phyloP scores from a whole-genome alignment of 2,888 invertebrate genomes.

The Synanthedon vespiformis region DNA sequence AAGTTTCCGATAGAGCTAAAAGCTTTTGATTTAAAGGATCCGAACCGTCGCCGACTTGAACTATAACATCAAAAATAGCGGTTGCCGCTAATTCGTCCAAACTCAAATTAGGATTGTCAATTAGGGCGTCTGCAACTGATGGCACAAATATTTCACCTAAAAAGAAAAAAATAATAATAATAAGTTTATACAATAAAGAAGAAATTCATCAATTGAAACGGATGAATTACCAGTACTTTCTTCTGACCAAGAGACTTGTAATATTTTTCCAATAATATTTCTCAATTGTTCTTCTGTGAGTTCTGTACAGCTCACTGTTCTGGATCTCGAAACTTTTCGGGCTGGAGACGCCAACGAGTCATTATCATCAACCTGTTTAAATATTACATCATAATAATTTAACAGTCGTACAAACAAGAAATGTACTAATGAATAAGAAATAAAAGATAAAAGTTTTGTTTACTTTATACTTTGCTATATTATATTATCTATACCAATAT shows the following conservation, averaged over 20 bases:
- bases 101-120: slow-evolving; percentile 62
- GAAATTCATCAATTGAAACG: not conserved
- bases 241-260: slow-evolving; percentile 80
- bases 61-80: slow-evolving; percentile 75
- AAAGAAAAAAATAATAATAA: slow-evolving; percentile 12
- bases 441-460: too few species aligned
- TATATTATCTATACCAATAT: too few species aligned
- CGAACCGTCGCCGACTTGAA: slow-evolving; percentile 67
- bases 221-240: slow-evolving; percentile 56
- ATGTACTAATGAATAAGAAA: too few species aligned
- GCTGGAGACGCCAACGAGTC: slow-evolving; percentile 56
- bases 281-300: slow-evolving; percentile 75
- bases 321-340: slow-evolving; percentile 48
- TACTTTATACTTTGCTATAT: too few species aligned
- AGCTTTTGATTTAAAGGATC: slow-evolving; percentile 70
- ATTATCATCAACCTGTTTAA: slow-evolving; percentile 63
- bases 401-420: too few species aligned
- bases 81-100: slow-evolving; percentile 72
- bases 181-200: not conserved
- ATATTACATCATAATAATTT: not conserved
- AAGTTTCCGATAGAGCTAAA: slow-evolving; percentile 47
- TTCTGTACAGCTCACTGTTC: slow-evolving; percentile 69
- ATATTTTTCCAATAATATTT: slow-evolving; percentile 74
- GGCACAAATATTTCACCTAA: slow-evolving; percentile 69
- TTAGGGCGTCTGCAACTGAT: slow-evolving; percentile 65